Evolutionary conservation across 2,888 invertebrate genomes (phyloP).

Genomic region (Polymixis flavicincta): DNA sequence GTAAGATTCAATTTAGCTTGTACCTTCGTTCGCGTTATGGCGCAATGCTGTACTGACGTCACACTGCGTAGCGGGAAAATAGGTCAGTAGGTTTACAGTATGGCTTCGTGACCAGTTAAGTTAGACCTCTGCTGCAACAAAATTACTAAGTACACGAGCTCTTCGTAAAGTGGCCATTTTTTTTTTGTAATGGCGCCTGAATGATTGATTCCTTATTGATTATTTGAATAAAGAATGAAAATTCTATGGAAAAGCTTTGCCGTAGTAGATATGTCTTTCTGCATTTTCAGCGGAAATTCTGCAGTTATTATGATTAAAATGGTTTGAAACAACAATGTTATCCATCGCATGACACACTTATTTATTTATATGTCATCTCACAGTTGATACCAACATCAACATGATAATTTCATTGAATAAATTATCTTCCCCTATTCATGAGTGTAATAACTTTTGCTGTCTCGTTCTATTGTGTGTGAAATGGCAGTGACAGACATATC

Average conservation of each 20-base stretch:
- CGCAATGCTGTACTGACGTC: slow-evolving; percentile 85
- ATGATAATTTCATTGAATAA: slow-evolving; percentile 23
- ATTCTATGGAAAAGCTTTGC: slow-evolving; percentile 6
- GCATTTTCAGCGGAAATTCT: background rate
- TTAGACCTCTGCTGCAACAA: slow-evolving; percentile 61
- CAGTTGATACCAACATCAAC: background rate
- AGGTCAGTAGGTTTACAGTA: slow-evolving; percentile 80
- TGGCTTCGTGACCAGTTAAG: slow-evolving; percentile 61
- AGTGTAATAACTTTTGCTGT: slow-evolving; percentile 6
- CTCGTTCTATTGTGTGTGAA: slow-evolving; percentile 26
- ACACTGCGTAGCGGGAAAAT: slow-evolving; percentile 82
- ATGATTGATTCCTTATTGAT: slow-evolving; percentile 58
- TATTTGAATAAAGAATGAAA: slow-evolving; percentile 40
- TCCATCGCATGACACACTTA: background rate
- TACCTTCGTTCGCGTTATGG: slow-evolving; percentile 69
- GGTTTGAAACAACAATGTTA: background rate
- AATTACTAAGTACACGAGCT: slow-evolving; percentile 28
- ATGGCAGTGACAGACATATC: slow-evolving; percentile 28
- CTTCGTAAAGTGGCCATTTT: slow-evolving; percentile 40
- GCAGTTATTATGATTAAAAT: background rate
- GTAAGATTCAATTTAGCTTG: slow-evolving; percentile 71
- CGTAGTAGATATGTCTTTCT: background rate
- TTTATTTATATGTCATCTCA: slow-evolving; percentile 12
- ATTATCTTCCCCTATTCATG: slow-evolving; percentile 38
- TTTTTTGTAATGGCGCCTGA: slow-evolving; percentile 47